Percentiles rank a stretch among this genome's conserved stretches.
These are phyloP conservation scores for Cochlearius cochlearius DNA, from an alignment of 2,113 vertebrate genomes.

Conservation along the genomic window DNA sequence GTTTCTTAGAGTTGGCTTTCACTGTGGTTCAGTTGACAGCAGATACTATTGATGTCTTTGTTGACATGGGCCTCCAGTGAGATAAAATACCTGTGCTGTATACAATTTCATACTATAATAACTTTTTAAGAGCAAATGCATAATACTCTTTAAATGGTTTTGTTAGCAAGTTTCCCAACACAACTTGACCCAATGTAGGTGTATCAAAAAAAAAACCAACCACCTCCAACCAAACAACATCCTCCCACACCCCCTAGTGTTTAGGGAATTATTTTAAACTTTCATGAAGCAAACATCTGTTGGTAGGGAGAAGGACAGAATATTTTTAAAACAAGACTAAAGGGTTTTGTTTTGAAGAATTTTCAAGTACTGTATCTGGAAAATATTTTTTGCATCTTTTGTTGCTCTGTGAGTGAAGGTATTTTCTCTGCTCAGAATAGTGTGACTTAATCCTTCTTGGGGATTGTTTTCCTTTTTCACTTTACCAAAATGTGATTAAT, in stretches of 20 bases:
- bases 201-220: background rate
- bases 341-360: background rate
- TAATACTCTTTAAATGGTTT: background rate
- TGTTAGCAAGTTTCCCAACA: background rate
- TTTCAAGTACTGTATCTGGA: background rate
- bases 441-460: background rate
- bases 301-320: background rate
- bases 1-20: background rate
- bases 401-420: background rate
- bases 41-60: background rate
- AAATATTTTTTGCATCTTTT: background rate
- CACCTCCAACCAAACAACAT: accelerated
- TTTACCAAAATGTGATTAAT: background rate
- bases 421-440: background rate
- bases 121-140: background rate
- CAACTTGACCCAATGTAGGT: background rate
- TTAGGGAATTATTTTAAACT: background rate
- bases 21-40: background rate
- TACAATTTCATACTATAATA: background rate
- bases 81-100: background rate
- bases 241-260: accelerated
- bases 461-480: background rate
- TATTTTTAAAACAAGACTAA: background rate
- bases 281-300: background rate
- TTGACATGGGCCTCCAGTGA: background rate